Percentiles rank a stretch among this genome's conserved stretches.
phyloP scores from a whole-genome alignment of 2,888 invertebrate genomes.

The Seira musarum region DNA sequence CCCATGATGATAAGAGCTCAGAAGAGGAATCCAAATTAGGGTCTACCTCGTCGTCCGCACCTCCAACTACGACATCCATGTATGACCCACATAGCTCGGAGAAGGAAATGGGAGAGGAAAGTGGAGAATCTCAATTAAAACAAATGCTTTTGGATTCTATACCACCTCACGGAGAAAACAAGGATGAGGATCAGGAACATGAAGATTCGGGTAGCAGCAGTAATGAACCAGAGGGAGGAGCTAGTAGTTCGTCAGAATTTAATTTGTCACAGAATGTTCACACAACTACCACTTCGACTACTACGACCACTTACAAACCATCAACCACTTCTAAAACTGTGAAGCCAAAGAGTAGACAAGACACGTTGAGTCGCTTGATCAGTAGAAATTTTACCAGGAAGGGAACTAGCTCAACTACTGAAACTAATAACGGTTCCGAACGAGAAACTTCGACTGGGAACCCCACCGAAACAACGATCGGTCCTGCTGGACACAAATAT shows the following conservation, averaged over 20 bases:
- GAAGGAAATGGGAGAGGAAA: conserved; percentile 40
- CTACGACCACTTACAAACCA: conserved; percentile 19
- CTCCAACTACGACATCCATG: conserved; percentile 25
- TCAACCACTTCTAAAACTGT: conserved; percentile 1
- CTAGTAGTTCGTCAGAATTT: conserved; percentile 34
- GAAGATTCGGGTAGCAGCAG: conserved; percentile 3
- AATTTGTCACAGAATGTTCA: conserved; percentile 38
- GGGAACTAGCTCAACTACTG: conserved; percentile 17
- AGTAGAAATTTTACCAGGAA: conserved; percentile 50
- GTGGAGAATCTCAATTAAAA: conserved; percentile 62
- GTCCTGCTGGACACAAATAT: conserved; percentile 55
- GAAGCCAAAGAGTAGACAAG: conserved; percentile 18
- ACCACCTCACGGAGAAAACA: conserved; percentile 58
- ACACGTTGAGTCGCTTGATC: conserved; percentile 46
- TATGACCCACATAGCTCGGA: conserved; percentile 18
- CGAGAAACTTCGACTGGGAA: conserved; percentile 6
- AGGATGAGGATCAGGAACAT: conserved; percentile 25
- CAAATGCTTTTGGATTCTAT: conserved; percentile 66
- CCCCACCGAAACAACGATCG: conserved; percentile 40
- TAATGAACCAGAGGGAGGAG: conserved; percentile 15
- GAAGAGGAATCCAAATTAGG: conserved; percentile 27
- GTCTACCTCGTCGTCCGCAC: not conserved
- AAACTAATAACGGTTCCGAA: conserved; percentile 27
- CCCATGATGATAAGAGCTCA: conserved; percentile 34
- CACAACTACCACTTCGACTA: not conserved